phyloP scores from a whole-genome alignment of 2,797 vertebrate genomes.

The Sebastes dallii region DNA sequence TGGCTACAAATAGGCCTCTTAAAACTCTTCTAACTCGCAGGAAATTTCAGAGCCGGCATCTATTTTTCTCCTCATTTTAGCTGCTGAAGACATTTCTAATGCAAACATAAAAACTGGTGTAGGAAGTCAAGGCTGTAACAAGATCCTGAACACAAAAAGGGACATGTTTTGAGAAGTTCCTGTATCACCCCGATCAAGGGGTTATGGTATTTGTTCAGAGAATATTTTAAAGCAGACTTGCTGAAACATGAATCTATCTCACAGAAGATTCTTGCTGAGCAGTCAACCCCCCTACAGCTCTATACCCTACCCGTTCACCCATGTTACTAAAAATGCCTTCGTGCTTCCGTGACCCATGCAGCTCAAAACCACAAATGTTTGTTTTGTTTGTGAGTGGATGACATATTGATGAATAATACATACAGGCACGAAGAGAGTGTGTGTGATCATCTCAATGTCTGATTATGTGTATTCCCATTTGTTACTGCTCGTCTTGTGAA shows the following conservation, averaged over 20 bases:
- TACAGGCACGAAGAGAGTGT: background rate
- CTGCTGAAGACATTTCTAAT: slow-evolving; percentile 10
- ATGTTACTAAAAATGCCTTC: background rate
- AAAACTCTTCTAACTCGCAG: slow-evolving; percentile 39
- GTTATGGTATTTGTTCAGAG: slow-evolving; percentile 18
- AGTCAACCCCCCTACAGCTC: background rate
- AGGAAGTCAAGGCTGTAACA: slow-evolving; percentile 25
- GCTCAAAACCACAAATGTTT: background rate
- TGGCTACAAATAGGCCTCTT: slow-evolving; percentile 45
- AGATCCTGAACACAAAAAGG: slow-evolving; percentile 7
- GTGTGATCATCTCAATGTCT: background rate
- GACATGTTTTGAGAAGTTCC: slow-evolving; percentile 19
- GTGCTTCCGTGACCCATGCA: background rate
- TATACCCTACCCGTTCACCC: background rate
- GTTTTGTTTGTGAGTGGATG: background rate
- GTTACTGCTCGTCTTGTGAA: background rate
- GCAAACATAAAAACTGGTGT: background rate
- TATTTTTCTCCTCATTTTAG: slow-evolving; percentile 29
- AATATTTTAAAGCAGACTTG: slow-evolving; percentile 7
- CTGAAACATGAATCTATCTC: slow-evolving; percentile 35
- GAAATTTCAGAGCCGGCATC: slow-evolving; percentile 20
- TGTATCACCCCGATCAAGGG: slow-evolving; percentile 16
- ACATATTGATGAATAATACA: background rate
- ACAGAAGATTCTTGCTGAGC: background rate
- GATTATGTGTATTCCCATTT: background rate